Conservation (phyloP, 2,888 invertebrate genomes). For the Parnassius smintheus region DNA sequence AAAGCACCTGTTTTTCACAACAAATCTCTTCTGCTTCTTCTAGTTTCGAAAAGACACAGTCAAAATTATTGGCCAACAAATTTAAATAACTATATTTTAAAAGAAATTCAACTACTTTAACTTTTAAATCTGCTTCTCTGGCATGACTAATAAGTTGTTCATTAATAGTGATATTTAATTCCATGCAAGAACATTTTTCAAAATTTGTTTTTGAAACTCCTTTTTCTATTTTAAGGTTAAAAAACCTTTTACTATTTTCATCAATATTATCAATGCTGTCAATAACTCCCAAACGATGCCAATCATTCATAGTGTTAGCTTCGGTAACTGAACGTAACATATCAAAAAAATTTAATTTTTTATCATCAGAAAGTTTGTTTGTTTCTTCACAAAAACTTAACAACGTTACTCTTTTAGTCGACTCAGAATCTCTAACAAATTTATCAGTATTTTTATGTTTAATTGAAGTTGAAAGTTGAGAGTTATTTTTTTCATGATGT, state of each 20-base stretch:
- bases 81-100: slow-evolving; percentile 56
- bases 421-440: slow-evolving; percentile 30
- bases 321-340: slow-evolving; percentile 59
- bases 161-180: slow-evolving; percentile 59
- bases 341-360: slow-evolving; percentile 47
- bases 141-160: slow-evolving; percentile 68
- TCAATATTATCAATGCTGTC: slow-evolving; percentile 55
- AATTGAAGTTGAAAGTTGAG: slow-evolving; percentile 49
- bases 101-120: slow-evolving; percentile 58
- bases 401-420: slow-evolving; percentile 62
- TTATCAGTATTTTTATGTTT: slow-evolving; percentile 40
- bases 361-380: slow-evolving; percentile 33
- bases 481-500: slow-evolving; percentile 30
- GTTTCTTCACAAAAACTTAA: slow-evolving; percentile 43
- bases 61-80: slow-evolving; percentile 52
- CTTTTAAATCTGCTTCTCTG: slow-evolving; percentile 61
- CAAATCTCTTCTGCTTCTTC: slow-evolving; percentile 58
- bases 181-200: slow-evolving; percentile 61
- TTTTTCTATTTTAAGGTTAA: slow-evolving; percentile 56
- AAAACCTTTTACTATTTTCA: slow-evolving; percentile 38
- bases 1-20: slow-evolving; percentile 36
- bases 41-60: slow-evolving; percentile 50
- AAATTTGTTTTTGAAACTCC: slow-evolving; percentile 61
- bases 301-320: slow-evolving; percentile 53
- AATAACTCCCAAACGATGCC: slow-evolving; percentile 57